Percentiles rank a stretch among this genome's conserved stretches.
Evolutionary conservation across 2,888 invertebrate genomes (phyloP).

Genomic region (Anoplius nigerrimus): DNA sequence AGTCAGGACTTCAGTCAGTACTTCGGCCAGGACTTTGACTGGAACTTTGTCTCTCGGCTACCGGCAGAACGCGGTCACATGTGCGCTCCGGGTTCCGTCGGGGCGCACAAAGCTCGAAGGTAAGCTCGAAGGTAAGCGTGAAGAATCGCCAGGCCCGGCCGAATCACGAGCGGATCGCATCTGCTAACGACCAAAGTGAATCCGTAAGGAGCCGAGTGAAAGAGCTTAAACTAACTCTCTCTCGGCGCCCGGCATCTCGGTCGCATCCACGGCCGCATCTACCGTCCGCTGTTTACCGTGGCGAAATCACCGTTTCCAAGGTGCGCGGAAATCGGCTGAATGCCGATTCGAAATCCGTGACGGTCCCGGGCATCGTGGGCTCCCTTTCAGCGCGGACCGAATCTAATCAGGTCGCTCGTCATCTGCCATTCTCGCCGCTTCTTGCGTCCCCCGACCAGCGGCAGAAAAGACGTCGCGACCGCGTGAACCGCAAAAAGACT

Average conservation of each 20-base stretch:
- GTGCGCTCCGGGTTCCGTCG: neutral
- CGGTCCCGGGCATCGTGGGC: constrained; percentile 66
- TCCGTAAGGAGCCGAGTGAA: constrained; percentile 49
- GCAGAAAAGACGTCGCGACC: constrained; percentile 1
- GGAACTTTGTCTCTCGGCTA: neutral
- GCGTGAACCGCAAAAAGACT: neutral
- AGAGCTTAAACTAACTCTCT: constrained; percentile 44
- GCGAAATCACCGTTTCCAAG: constrained; percentile 68
- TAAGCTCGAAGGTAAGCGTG: constrained; percentile 51
- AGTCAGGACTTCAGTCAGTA: too few relatives aligned
- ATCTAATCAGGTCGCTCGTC: constrained; percentile 64
- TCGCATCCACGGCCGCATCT: neutral
- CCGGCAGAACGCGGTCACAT: neutral
- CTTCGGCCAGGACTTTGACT: too few relatives aligned
- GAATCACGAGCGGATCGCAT: constrained; percentile 69
- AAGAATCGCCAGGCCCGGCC: constrained; percentile 62
- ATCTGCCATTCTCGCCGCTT: constrained; percentile 50
- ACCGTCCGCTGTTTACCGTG: constrained; percentile 60
- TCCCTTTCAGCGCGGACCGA: constrained; percentile 62
- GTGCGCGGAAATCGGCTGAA: constrained; percentile 72
- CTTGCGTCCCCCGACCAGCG: constrained; percentile 1
- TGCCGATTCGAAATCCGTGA: constrained; percentile 69
- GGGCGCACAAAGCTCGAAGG: constrained; percentile 39
- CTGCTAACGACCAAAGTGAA: constrained; percentile 64
- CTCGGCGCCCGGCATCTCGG: too few relatives aligned